Conservation (phyloP, 1,140 invertebrate species). For the Bombus waltoni region DNA sequence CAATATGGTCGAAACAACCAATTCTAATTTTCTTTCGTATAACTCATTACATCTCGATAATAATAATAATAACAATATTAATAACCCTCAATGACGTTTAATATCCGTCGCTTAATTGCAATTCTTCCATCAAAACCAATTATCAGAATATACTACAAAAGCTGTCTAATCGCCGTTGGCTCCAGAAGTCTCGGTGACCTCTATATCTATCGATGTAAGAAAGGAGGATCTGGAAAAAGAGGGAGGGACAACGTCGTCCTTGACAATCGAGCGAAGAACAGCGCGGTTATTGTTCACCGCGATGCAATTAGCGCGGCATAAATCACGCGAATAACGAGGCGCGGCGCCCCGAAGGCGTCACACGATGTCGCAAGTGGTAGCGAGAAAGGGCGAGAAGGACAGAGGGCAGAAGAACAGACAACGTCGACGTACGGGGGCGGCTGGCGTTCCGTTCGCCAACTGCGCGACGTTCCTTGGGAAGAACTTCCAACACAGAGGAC, state of each 20-base stretch:
- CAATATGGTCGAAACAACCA: too few species aligned
- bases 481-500: conserved; percentile 73
- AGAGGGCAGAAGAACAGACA: conserved; percentile 44
- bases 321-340: conserved; percentile 81
- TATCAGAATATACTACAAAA: too few species aligned
- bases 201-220: neutral
- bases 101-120: neutral
- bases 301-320: conserved; percentile 82
- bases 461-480: conserved; percentile 62
- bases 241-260: neutral
- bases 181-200: too few species aligned
- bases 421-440: conserved; percentile 58
- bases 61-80: too few species aligned
- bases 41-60: too few species aligned
- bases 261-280: conserved; percentile 43
- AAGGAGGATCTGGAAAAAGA: neutral
- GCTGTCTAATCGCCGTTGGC: accelerated
- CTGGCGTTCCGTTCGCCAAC: conserved; percentile 60
- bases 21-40: too few species aligned
- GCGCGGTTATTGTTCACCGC: conserved; percentile 74
- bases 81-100: neutral
- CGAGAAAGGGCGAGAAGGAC: conserved; percentile 35
- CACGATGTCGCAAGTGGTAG: conserved; percentile 67
- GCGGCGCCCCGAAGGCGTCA: conserved; percentile 81
- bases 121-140: neutral